phyloP scores from a whole-genome alignment of 2,113 vertebrate species.

The Empidonax alnorum region DNA sequence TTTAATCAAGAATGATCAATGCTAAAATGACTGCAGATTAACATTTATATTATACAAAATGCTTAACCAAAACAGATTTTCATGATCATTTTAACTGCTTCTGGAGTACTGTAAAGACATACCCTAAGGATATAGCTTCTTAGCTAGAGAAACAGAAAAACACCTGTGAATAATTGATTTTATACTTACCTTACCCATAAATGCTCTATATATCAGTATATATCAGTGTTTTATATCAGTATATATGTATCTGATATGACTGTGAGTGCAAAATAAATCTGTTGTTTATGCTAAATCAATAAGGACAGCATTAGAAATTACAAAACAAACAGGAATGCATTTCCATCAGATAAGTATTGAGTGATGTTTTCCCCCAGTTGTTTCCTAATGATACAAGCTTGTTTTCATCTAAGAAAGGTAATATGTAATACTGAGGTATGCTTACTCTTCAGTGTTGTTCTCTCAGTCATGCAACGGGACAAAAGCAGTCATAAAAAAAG shows the following conservation, averaged over 20 bases:
- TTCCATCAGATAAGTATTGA: not conserved
- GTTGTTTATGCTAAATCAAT: not conserved
- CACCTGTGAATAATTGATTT: not conserved
- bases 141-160: not conserved
- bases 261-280: not conserved
- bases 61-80: not conserved
- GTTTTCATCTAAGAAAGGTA: not conserved
- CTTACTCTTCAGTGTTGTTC: not conserved
- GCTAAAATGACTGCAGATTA: not conserved
- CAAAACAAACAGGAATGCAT: not conserved
- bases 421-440: fast-evolving
- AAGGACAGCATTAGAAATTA: not conserved
- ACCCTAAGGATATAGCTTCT: not conserved
- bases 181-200: not conserved
- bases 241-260: not conserved
- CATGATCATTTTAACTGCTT: not conserved
- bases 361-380: not conserved
- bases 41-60: not conserved
- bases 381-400: not conserved
- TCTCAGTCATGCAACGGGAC: not conserved
- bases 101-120: not conserved
- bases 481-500: not conserved
- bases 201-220: not conserved
- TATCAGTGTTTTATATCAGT: too few relatives aligned
- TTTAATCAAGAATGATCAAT: not conserved